Conservation (phyloP, 2,113 vertebrate species). For the Herpetotheres cachinnans region DNA sequence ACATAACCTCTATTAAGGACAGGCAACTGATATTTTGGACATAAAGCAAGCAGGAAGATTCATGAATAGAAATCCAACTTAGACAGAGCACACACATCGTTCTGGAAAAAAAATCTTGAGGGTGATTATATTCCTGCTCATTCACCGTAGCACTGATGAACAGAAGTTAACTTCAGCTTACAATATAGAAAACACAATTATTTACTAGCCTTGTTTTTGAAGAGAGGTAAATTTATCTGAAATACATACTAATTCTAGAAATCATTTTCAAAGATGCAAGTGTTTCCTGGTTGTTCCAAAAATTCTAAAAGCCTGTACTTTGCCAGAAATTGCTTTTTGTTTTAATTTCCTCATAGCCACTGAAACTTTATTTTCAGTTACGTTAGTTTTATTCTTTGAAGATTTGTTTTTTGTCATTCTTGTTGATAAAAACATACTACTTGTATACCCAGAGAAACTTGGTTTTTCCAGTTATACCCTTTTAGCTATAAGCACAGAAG, state of each 20-base stretch:
- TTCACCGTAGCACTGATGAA: background rate
- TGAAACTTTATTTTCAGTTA: background rate
- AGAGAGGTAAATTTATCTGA: background rate
- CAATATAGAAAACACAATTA: background rate
- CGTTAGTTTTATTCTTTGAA: background rate
- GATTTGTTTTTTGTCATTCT: background rate
- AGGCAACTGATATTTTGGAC: background rate
- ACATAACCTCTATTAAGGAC: background rate
- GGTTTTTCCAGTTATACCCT: background rate
- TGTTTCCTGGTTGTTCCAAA: background rate
- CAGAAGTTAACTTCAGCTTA: background rate
- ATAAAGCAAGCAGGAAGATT: background rate
- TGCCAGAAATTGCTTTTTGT: background rate
- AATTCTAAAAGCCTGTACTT: background rate
- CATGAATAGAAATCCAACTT: background rate
- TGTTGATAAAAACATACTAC: background rate
- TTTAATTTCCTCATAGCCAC: accelerated
- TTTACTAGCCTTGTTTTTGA: background rate
- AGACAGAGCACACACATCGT: accelerated
- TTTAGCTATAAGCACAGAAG: background rate
- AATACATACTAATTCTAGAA: background rate
- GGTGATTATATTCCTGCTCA: background rate
- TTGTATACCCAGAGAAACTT: background rate
- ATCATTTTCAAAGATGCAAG: background rate
- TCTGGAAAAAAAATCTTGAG: background rate